Evolutionary conservation across 1,140 invertebrate genomes (phyloP), one percentile per base, ranked within the genome.

Genomic region (Coboldia fuscipes): DNA sequence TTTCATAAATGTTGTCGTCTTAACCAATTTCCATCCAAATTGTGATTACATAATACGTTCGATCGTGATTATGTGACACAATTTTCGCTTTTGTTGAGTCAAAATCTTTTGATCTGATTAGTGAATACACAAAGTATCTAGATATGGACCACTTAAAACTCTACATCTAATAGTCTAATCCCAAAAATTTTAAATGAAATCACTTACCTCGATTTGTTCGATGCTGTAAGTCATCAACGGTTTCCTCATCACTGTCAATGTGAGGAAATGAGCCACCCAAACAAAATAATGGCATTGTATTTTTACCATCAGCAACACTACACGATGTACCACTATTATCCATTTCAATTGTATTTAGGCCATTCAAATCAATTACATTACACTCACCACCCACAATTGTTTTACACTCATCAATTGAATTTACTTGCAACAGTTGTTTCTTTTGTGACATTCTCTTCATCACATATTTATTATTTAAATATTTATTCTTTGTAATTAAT

Each of bases 221-320:
- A 45, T 54, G 53, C 14, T 45, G 47, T 29, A 54, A 51, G 35
- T 58, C 54, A 36, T 61, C 58, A 41, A 68, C 65, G 33, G 70
- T 67, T 44, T 75, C 71, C 38, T 72, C 71, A 43, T 75, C 72
- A 44, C 70, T 72, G 50, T 75, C 72, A 41, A 75, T 75, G 49
- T 75, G 72, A 30, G 65, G 65, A 51, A 74, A 72, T 37, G 70
- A 68, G n/a, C 66, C 66, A 8, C 64, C 68, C 35, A 72, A 54
- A 48, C 72, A 70, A 44, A 72, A 73, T 46, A 65, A 61, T 14
- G 63, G 62, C 39, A 54, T 30, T 28, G 22, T n/a, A n/a, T n/a
- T n/a, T n/a, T n/a, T n/a, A 19, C 30, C 17, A 31, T 31, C 27
- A 37, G 14, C 27, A 29, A 6, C 6, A 15, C 5, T 29, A 10